Conservation (phyloP, 1,140 invertebrate species). For the Lasaia peninsularis region DNA sequence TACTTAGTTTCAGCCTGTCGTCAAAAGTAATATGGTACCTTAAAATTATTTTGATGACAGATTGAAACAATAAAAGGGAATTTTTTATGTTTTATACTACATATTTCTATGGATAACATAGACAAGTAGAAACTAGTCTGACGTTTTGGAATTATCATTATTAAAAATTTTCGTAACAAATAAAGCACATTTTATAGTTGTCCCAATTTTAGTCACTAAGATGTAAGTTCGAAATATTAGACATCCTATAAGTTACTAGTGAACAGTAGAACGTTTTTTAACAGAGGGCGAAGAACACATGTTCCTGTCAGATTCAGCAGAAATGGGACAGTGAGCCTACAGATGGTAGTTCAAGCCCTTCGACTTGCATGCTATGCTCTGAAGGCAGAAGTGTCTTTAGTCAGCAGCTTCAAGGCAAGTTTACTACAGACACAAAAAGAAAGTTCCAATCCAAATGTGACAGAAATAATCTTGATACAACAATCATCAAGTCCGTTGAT, state of each 20-base stretch:
- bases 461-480: slow-evolving; percentile 18
- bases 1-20: too few species aligned
- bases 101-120: too few species aligned
- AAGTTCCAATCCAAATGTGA: slow-evolving; percentile 21
- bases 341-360: slow-evolving; percentile 48
- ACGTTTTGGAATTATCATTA: too few species aligned
- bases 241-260: slow-evolving; percentile 1
- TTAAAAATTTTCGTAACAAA: too few species aligned
- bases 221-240: slow-evolving; percentile 5
- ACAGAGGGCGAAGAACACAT: slow-evolving; percentile 29
- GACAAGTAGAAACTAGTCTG: too few species aligned
- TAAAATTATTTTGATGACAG: too few species aligned
- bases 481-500: slow-evolving; percentile 27
- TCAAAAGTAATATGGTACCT: too few species aligned
- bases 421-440: slow-evolving; percentile 20
- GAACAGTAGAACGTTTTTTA: slow-evolving; percentile 17
- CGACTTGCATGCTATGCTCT: slow-evolving; percentile 52
- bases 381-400: slow-evolving; percentile 34
- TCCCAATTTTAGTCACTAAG: too few species aligned
- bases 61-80: too few species aligned
- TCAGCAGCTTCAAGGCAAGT: slow-evolving; percentile 39
- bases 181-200: too few species aligned
- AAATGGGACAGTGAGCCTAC: slow-evolving; percentile 35
- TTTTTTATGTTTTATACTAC: too few species aligned
- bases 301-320: slow-evolving; percentile 41